Evolutionary conservation across 2,888 invertebrate species (phyloP).

Genomic region (Drosophila nigritarsus): DNA sequence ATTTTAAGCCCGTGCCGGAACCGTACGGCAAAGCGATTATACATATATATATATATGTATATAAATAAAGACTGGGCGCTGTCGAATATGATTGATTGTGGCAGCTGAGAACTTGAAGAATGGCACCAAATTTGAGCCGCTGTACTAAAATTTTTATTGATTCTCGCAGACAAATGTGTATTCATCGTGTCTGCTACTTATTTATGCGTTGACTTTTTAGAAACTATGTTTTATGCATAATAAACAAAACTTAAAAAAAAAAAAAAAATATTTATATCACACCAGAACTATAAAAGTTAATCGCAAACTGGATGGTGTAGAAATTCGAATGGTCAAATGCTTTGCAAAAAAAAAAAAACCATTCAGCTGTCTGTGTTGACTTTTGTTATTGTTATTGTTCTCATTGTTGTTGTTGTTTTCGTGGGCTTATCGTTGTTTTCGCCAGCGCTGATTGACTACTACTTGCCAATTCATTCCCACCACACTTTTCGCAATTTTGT

Average conservation of each 20-base stretch:
- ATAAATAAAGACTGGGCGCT: background rate
- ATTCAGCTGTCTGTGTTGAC: slow-evolving; percentile 13
- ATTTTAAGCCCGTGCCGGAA: slow-evolving; percentile 31
- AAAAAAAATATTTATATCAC: background rate
- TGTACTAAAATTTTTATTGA: background rate
- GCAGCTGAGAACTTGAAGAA: slow-evolving; percentile 1
- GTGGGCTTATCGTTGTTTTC: slow-evolving; percentile 39
- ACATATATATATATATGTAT: background rate
- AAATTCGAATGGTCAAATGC: slow-evolving; percentile 6
- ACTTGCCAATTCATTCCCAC: slow-evolving; percentile 7
- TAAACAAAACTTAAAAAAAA: background rate
- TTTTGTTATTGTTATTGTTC: slow-evolving; percentile 13
- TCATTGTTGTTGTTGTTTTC: slow-evolving; percentile 1
- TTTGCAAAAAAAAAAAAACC: slow-evolving; percentile 12
- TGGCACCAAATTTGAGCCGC: background rate
- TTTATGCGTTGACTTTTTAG: slow-evolving; percentile 15
- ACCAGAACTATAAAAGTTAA: slow-evolving; percentile 22
- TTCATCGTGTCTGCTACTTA: background rate
- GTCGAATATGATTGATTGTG: slow-evolving; percentile 41
- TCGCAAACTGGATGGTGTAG: background rate
- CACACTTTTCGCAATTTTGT: slow-evolving; percentile 43
- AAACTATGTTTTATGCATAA: background rate
- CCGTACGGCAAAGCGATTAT: slow-evolving; percentile 21
- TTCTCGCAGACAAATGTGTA: background rate
- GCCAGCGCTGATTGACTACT: slow-evolving; percentile 2